phyloP scores from a whole-genome alignment of 1,140 invertebrate species.

The Hypothenemus hampei region DNA sequence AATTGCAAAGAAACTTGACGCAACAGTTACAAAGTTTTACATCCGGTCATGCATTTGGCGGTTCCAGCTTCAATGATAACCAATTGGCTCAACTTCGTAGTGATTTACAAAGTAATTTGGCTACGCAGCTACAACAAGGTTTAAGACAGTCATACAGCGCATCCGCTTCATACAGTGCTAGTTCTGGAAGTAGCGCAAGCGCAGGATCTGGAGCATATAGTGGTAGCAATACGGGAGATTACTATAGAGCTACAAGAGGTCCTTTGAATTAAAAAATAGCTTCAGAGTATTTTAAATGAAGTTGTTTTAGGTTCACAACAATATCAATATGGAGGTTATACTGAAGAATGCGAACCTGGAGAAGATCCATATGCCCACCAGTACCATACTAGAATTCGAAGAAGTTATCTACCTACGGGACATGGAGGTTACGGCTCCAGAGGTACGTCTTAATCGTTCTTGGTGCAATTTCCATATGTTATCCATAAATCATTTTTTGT shows the following conservation, averaged over 20 bases:
- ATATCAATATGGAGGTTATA: slow-evolving; percentile 6
- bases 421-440: slow-evolving; percentile 1
- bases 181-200: slow-evolving; percentile 18
- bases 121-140: slow-evolving; percentile 34
- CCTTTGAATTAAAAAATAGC: background rate
- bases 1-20: slow-evolving; percentile 38
- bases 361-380: slow-evolving; percentile 12
- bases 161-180: slow-evolving; percentile 28
- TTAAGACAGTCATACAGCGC: slow-evolving; percentile 33
- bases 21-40: slow-evolving; percentile 30
- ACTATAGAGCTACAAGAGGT: slow-evolving; percentile 27
- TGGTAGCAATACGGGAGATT: slow-evolving; percentile 10
- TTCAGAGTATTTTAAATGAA: background rate
- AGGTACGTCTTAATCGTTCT: too few species aligned
- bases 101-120: slow-evolving; percentile 33
- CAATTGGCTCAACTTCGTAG: slow-evolving; percentile 30
- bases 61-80: slow-evolving; percentile 23
- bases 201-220: slow-evolving; percentile 22
- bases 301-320: slow-evolving; percentile 3
- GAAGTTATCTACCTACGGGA: slow-evolving; percentile 10
- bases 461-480: too few species aligned
- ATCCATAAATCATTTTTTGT: too few species aligned
- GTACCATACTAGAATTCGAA: slow-evolving; percentile 1
- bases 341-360: slow-evolving; percentile 1
- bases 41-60: slow-evolving; percentile 16